Percentiles rank a stretch among this genome's conserved stretches.
phyloP scores from a whole-genome alignment of 2,113 vertebrate species.

The Vulpes ferrilata region DNA sequence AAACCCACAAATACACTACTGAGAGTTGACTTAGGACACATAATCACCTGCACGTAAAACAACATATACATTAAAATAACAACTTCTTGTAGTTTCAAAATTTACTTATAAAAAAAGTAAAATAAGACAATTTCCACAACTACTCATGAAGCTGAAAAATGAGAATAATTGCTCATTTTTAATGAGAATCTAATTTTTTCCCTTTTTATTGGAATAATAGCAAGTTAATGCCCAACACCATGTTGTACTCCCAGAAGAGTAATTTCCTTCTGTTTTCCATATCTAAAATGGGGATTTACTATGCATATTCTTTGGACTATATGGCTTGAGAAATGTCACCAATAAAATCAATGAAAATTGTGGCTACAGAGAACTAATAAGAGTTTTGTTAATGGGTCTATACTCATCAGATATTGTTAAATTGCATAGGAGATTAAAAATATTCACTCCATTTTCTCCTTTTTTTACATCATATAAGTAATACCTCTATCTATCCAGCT shows the following conservation, averaged over 20 bases:
- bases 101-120: not conserved
- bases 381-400: not conserved
- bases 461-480: not conserved
- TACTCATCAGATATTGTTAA: not conserved
- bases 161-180: not conserved
- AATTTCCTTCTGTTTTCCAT: not conserved
- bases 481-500: not conserved
- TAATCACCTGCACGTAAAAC: not conserved
- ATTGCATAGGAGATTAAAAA: not conserved
- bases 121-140: not conserved
- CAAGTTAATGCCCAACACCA: not conserved
- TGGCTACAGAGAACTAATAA: not conserved
- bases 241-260: not conserved
- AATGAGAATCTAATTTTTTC: not conserved
- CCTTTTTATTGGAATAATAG: not conserved
- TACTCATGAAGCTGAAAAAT: not conserved
- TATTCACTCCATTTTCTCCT: not conserved
- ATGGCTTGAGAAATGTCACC: not conserved
- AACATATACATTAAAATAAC: not conserved
- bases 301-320: not conserved
- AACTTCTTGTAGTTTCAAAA: not conserved
- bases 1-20: not conserved
- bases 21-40: not conserved
- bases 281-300: not conserved
- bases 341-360: not conserved